Conservation (phyloP, 2,797 vertebrate species). For the Scolopax rusticola region DNA sequence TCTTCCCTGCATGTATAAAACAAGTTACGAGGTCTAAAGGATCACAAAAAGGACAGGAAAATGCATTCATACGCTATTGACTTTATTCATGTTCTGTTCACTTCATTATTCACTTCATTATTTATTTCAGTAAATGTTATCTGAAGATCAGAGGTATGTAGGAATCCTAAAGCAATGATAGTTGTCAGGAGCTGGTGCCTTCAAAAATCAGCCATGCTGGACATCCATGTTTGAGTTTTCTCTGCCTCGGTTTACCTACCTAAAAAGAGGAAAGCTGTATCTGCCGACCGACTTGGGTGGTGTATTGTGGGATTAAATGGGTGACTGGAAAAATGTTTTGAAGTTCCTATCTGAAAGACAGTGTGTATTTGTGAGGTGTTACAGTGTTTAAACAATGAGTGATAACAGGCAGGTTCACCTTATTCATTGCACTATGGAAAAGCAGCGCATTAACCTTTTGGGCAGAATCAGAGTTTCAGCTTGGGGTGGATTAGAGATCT, state of each 20-base stretch:
- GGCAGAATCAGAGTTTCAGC: neutral
- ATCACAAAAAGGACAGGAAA: slow-evolving; percentile 11
- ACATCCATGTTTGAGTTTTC: neutral
- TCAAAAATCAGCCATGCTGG: neutral
- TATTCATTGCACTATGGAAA: neutral
- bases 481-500: neutral
- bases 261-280: neutral
- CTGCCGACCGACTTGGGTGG: neutral
- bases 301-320: neutral
- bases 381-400: neutral
- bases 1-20: slow-evolving; percentile 18
- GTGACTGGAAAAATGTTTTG: neutral
- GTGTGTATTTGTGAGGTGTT: neutral
- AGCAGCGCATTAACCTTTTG: neutral
- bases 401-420: neutral
- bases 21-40: slow-evolving; percentile 11
- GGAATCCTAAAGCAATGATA: neutral
- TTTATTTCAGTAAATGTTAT: slow-evolving; percentile 7
- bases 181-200: neutral
- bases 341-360: neutral
- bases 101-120: slow-evolving; percentile 34
- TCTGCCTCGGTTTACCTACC: neutral
- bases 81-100: slow-evolving; percentile 20
- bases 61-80: neutral
- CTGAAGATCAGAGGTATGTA: neutral